A percentile compares a stretch with the other conserved stretches of the same genome.
Conservation (phyloP, 2,888 invertebrate genomes). For the Pemphredon lugubris region DNA sequence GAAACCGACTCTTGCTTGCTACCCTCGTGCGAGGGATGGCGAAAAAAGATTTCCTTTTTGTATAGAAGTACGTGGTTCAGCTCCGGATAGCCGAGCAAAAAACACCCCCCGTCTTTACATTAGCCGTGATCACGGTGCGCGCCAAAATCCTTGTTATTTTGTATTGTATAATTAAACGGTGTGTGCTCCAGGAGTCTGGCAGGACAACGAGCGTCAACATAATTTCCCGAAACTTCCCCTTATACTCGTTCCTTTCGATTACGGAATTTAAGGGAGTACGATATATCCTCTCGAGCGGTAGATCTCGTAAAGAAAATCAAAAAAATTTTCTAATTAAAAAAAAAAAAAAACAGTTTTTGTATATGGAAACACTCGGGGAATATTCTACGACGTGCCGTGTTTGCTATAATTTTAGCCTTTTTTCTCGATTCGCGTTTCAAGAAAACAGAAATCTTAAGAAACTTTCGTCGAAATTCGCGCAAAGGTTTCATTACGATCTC, state of each 20-base stretch:
- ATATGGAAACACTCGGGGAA: too few species aligned
- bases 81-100: neutral
- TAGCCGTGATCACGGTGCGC: constrained; percentile 25
- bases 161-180: constrained; percentile 50
- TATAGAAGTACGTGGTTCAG: neutral
- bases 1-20: constrained; percentile 22
- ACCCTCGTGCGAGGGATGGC: neutral
- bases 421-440: too few species aligned
- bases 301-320: too few species aligned
- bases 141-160: constrained; percentile 3
- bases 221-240: neutral
- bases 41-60: constrained; percentile 19
- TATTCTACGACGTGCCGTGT: too few species aligned
- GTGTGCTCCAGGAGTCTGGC: too few species aligned
- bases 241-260: neutral
- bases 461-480: too few species aligned
- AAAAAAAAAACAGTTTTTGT: too few species aligned
- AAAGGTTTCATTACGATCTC: too few species aligned
- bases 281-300: neutral
- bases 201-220: constrained; percentile 26
- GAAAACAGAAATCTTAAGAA: too few species aligned
- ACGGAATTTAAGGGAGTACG: neutral
- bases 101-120: constrained; percentile 26
- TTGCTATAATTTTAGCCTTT: too few species aligned
- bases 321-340: too few species aligned